phyloP scores from a whole-genome alignment of 2,888 invertebrate species.

The Mermis nigrescens region DNA sequence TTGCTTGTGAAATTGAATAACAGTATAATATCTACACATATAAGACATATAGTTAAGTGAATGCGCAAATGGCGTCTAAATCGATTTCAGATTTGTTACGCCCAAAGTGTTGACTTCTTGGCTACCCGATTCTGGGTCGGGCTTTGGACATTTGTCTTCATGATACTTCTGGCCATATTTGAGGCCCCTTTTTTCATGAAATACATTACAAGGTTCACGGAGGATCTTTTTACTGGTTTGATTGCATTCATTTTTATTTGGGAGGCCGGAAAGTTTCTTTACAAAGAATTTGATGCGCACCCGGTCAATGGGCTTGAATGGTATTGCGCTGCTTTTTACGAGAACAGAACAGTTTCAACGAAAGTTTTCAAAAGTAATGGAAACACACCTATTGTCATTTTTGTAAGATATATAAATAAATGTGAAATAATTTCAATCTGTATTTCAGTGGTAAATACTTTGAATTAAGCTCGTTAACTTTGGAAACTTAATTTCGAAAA shows the following conservation, averaged over 20 bases:
- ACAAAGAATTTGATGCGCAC: not conserved
- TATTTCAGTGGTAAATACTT: no score
- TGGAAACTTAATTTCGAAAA: no score
- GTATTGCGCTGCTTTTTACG: not conserved
- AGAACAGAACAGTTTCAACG: no score
- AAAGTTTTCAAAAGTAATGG: no score
- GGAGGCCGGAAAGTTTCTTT: constrained; percentile 59
- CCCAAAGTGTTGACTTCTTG: constrained; percentile 59
- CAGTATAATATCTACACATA: no score
- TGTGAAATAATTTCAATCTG: no score
- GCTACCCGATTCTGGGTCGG: constrained; percentile 73
- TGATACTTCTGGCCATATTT: constrained; percentile 57
- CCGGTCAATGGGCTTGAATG: not conserved
- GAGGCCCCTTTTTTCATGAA: constrained; percentile 82
- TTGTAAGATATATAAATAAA: no score
- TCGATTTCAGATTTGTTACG: constrained; percentile 53
- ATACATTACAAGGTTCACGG: constrained; percentile 75
- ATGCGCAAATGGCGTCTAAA: no score
- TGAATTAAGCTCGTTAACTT: no score
- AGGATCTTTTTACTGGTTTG: constrained; percentile 86
- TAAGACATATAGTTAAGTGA: no score
- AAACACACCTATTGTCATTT: no score
- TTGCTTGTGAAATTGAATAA: no score
- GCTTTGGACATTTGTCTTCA: constrained; percentile 72
- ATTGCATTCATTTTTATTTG: constrained; percentile 87